Percentiles rank a stretch among this genome's conserved stretches.
phyloP scores from a whole-genome alignment of 2,113 vertebrate species.

The Rynchops niger region DNA sequence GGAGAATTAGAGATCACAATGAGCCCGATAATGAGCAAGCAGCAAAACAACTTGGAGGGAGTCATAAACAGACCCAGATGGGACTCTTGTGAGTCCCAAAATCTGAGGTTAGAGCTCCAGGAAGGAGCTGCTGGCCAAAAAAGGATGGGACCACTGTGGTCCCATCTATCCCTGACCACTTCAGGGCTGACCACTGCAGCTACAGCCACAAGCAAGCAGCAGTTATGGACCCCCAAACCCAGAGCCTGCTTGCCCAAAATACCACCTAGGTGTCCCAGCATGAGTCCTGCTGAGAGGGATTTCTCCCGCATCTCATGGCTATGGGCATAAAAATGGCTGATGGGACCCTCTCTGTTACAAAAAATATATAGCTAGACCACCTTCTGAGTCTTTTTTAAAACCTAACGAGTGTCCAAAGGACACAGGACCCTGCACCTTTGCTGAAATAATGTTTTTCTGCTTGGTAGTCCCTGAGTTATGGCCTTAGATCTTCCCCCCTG shows the following conservation, averaged over 20 bases:
- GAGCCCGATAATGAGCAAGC: background rate
- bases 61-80: background rate
- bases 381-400: background rate
- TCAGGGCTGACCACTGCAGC: too few relatives aligned
- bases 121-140: background rate
- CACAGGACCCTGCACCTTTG: background rate
- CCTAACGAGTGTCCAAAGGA: background rate
- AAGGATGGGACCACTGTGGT: background rate
- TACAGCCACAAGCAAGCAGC: background rate
- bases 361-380: background rate
- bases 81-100: background rate
- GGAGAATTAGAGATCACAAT: background rate
- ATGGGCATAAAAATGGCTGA: background rate
- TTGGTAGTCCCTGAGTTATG: background rate
- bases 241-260: background rate
- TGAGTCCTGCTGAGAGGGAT: background rate
- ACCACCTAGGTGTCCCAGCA: background rate
- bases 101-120: background rate
- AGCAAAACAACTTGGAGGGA: background rate
- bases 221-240: background rate
- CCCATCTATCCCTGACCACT: too few relatives aligned
- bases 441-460: background rate
- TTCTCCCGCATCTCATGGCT: background rate
- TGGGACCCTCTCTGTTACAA: background rate
- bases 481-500: background rate